Percentiles rank a stretch among this genome's conserved stretches.
Conservation (phyloP, 2,888 invertebrate genomes). For the Cephus spinipes region DNA sequence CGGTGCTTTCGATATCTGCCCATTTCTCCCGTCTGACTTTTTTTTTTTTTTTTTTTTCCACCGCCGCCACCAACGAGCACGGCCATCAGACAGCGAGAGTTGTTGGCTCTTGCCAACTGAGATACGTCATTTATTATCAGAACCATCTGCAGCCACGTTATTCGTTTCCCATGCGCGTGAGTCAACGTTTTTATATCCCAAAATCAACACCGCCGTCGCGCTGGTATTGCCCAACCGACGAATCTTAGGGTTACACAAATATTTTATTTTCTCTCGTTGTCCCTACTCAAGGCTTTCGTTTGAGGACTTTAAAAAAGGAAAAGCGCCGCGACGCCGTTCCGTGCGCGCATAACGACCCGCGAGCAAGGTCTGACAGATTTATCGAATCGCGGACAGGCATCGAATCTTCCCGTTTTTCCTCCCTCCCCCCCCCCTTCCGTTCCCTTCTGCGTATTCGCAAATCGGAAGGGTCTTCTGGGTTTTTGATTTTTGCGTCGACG, state of each 20-base stretch:
- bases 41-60: background rate
- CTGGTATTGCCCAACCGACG: background rate
- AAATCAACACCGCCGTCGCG: background rate
- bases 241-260: background rate
- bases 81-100: background rate
- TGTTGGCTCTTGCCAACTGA: background rate
- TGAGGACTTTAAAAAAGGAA: too few species aligned
- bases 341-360: background rate
- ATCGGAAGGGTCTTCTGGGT: background rate
- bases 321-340: background rate
- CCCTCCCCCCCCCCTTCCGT: background rate
- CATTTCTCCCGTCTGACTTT: constrained; percentile 24
- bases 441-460: background rate
- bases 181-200: background rate
- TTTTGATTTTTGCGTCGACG: background rate
- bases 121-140: constrained; percentile 1
- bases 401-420: background rate
- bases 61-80: background rate
- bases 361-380: background rate
- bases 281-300: background rate
- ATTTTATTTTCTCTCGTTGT: background rate
- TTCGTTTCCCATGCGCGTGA: background rate
- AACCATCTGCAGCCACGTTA: background rate
- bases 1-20: constrained; percentile 31
- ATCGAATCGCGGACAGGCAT: background rate